Evolutionary conservation across 2,797 vertebrate species (phyloP).

Genomic region (Australoheros facetus): DNA sequence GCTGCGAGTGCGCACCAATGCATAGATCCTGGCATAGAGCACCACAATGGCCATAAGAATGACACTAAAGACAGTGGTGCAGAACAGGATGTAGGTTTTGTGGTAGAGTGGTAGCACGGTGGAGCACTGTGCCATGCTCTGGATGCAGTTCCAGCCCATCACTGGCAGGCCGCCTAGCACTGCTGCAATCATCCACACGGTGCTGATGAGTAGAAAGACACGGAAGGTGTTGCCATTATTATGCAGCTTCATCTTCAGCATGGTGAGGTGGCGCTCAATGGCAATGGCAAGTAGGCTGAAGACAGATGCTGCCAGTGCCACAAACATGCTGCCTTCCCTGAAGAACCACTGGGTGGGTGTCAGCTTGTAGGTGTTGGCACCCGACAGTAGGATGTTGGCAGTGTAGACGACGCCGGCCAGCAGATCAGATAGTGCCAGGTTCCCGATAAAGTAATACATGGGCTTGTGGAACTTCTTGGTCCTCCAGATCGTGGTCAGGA

Average conservation of each 20-base stretch:
- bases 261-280: constrained; percentile 96
- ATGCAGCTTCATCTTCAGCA: constrained; percentile 98
- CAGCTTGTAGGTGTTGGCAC: constrained; percentile 92
- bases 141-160: constrained; percentile 98
- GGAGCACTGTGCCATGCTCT: constrained; percentile 84
- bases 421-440: constrained; percentile 97
- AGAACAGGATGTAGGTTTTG: constrained; percentile 98
- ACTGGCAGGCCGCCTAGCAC: constrained; percentile 90
- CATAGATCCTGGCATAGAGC: constrained; percentile 94
- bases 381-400: constrained; percentile 93
- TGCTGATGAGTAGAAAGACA: constrained; percentile 94
- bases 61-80: constrained; percentile 93
- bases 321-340: constrained; percentile 97
- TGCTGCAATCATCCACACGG: constrained; percentile 92
- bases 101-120: constrained; percentile 96
- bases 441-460: constrained; percentile 99
- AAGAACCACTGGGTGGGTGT: constrained; percentile 94
- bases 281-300: constrained; percentile 97
- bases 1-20: constrained; percentile 91
- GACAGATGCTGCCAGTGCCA: constrained; percentile 93
- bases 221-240: constrained; percentile 91
- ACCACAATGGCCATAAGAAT: constrained; percentile 93
- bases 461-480: constrained; percentile 99
- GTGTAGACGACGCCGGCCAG: constrained; percentile 93
- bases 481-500: constrained; percentile 95